A percentile compares a stretch with the other conserved stretches of the same genome.
Evolutionary conservation across 1,140 invertebrate genomes (phyloP).

Genomic region (Camponotus pennsylvanicus): DNA sequence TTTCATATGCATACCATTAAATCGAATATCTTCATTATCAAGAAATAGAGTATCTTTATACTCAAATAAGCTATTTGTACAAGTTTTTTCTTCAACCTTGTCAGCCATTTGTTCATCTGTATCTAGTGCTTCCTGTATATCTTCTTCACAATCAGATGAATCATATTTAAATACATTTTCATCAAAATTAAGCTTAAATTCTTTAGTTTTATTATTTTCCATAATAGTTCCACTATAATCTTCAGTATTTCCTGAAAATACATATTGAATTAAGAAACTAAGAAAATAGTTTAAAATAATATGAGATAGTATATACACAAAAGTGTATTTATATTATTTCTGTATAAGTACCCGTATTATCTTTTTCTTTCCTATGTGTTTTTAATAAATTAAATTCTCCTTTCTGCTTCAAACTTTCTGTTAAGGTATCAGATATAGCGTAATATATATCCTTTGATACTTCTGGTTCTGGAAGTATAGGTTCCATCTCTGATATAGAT

Average conservation of each 20-base stretch:
- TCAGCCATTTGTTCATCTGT: slow-evolving; percentile 22
- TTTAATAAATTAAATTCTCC: too few species aligned
- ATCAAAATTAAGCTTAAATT: slow-evolving; percentile 72
- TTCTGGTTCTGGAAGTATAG: too few species aligned
- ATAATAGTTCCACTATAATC: slow-evolving; percentile 56
- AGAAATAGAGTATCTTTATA: slow-evolving; percentile 88
- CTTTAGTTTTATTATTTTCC: slow-evolving; percentile 62
- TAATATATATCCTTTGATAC: too few species aligned
- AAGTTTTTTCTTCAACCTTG: slow-evolving; percentile 55
- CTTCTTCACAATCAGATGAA: slow-evolving; percentile 87
- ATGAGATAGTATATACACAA: too few species aligned
- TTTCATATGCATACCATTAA: slow-evolving; percentile 85
- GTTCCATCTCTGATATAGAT: too few species aligned
- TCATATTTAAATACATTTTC: slow-evolving; percentile 88
- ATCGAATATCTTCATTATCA: slow-evolving; percentile 85
- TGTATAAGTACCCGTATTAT: too few species aligned
- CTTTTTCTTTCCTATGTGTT: too few species aligned
- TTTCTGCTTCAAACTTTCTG: too few species aligned
- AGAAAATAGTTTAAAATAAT: too few species aligned
- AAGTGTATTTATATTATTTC: too few species aligned
- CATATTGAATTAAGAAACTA: slow-evolving; percentile 57
- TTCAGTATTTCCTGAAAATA: slow-evolving; percentile 66
- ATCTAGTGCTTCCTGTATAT: slow-evolving; percentile 61
- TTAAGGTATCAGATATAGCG: too few species aligned
- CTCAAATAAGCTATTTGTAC: slow-evolving; percentile 61